Evolutionary conservation across 2,797 vertebrate genomes (phyloP), one percentile per base, ranked within the genome.

Genomic region (Sebastes itinus): DNA sequence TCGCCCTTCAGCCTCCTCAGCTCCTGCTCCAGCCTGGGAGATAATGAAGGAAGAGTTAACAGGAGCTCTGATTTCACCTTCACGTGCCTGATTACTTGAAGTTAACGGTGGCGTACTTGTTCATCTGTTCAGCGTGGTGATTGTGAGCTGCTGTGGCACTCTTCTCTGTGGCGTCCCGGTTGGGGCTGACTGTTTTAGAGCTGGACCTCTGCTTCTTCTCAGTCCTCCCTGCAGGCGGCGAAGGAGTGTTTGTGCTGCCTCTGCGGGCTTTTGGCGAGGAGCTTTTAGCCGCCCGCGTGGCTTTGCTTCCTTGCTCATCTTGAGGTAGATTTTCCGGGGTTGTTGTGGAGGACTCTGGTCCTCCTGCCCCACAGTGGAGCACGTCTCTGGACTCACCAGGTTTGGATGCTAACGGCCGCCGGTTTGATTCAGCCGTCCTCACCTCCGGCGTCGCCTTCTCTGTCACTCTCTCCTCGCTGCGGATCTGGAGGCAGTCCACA

Each of bases 401-500:
- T 84, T 94, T 96, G 56, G 85, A 64, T 10, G 90, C 75, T 2
- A 86, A 59, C 3, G 81, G 78, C 58, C 91, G 92, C 14, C 92
- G 86, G 87, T 88, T 91, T 1, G 81, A 75, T 18, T 94, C 95
- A 0, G 77, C 80, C 1, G 84, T 55, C 80, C 64, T 93, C 35
- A 38, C 56, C 49, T 95, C 94, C 75, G 90, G 95, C 0, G 86
- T 18, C 8, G 81, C 92, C 78, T 83, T 94, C 32, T 96, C 95
- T 1, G 81, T 8, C 7, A 72, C 86, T 63, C 87, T 92, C 14
- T 95, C 95, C 79, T 93, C 91, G 5, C 91, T 93, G 76, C 90
- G 91, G 71, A 96, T 95, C 80, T 97, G 96, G 81, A 96, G 95
- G 90, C 95, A 96, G 87, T 96, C 95, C 70, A 88, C 81, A 1